Evolutionary conservation across 2,797 vertebrate species (phyloP), one percentile per base, ranked within the genome.

Genomic region (Hypotaenidia okinawae): DNA sequence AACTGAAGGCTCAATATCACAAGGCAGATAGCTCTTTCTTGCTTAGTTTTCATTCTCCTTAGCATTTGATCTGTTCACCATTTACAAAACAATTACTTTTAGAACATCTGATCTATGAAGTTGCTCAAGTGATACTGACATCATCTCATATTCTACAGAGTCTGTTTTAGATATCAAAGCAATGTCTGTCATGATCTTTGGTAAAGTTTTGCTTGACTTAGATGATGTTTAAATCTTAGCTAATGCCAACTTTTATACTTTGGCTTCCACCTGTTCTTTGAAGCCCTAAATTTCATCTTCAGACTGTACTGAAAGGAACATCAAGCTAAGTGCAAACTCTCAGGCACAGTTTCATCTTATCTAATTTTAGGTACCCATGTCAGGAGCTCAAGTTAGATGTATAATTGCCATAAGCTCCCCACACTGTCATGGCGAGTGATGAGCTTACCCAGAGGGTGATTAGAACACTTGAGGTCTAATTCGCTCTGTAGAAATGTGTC

Each of bases 351-450:
- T 95, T 95, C 90, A 81, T 93, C 51, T 93, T 62, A 37, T 75
- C 92, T 94, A 90, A 96, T 93, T 95, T 95, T 93, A 95, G 89
- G 39, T 91, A 90, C 47, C 58, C 73, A 52, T 91, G 80, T 82
- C 77, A 95, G 70, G 67, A 90, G 59, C 55, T 67, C 47, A 70
- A 83, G 14, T 79, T 58, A 63, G 39, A 94, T 52, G 55, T 59
- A 10, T 72, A 88, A 88, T 66, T 95, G 80, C 80, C 55, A 69
- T 67, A 90, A 78, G 83, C 54, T 93, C 66, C 52, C 32, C 68
- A 78, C 25, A 74, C 5, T 81, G 37, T 83, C 52, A 77, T 19
- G 25, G 35, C 67, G 9, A 93, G 39, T 95, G 93, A 94, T 6
- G 11, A 84, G 51, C 51, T 69, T 78, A 64, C 73, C 63, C 66